phyloP scores from a whole-genome alignment of 2,113 vertebrate genomes.

The Paramisgurnus dabryanus region DNA sequence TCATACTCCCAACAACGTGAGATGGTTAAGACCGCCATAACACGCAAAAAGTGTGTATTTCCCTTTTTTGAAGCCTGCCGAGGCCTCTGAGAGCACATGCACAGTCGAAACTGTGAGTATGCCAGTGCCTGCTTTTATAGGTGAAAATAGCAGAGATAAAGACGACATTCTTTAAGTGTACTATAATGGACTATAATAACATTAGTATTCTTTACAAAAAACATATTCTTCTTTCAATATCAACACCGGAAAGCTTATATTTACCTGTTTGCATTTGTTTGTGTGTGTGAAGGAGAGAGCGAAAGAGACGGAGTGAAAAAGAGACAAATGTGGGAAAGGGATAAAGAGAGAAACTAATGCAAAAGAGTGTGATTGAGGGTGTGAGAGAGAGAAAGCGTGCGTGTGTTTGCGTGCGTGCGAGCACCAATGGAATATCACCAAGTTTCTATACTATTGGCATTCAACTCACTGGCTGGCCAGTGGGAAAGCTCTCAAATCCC shows the following conservation, averaged over 20 bases:
- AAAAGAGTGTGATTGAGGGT: conserved; percentile 23
- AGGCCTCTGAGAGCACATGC: conserved; percentile 62
- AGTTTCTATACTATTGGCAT: conserved; percentile 77
- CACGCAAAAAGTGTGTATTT: conserved; percentile 56
- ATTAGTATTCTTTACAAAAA: conserved; percentile 68
- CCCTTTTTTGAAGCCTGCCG: conserved; percentile 57
- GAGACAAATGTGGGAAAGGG: background rate
- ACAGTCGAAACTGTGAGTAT: conserved; percentile 56
- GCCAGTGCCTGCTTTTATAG: conserved; percentile 67
- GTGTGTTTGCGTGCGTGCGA: conserved; percentile 42
- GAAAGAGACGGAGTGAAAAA: conserved; percentile 20
- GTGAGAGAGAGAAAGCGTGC: conserved; percentile 46
- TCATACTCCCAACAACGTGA: conserved; percentile 41
- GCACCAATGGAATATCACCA: conserved; percentile 73
- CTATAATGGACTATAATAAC: conserved; percentile 58
- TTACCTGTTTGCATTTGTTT: conserved; percentile 68
- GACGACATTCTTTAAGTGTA: conserved; percentile 54
- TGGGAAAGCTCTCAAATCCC: conserved; percentile 70
- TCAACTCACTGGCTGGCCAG: conserved; percentile 76
- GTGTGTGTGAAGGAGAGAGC: conserved; percentile 45
- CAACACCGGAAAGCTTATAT: conserved; percentile 71
- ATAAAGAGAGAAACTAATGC: conserved; percentile 8
- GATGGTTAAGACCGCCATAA: conserved; percentile 1
- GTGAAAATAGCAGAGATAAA: conserved; percentile 70
- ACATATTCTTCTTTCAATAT: conserved; percentile 62